Percentiles rank a stretch among this genome's conserved stretches.
Conservation (phyloP, 1,140 invertebrate species). For the Tetramorium alpestre region DNA sequence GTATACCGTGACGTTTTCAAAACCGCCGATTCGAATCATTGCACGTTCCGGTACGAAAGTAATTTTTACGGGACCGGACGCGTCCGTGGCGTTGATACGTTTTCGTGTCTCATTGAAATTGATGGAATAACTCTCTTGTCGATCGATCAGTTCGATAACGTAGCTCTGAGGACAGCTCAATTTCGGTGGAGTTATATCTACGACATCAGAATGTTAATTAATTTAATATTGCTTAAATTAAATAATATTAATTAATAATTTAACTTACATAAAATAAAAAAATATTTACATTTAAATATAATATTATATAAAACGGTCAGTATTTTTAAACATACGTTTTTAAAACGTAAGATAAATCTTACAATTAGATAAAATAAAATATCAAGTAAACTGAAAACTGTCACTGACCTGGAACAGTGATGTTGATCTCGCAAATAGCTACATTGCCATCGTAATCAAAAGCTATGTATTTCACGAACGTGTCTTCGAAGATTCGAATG, state of each 20-base stretch:
- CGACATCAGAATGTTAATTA: conserved; percentile 53
- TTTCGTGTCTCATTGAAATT: conserved; percentile 97
- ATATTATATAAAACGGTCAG: background rate
- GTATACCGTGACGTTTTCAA: conserved; percentile 97
- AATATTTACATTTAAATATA: background rate
- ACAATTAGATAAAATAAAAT: background rate
- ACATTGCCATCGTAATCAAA: conserved; percentile 99
- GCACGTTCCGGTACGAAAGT: conserved; percentile 94
- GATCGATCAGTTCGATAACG: conserved; percentile 95
- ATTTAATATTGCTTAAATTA: conserved; percentile 19
- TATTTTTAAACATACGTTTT: background rate
- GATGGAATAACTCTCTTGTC: conserved; percentile 95
- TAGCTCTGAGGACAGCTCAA: conserved; percentile 98
- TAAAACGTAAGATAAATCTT: background rate
- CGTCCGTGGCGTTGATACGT: conserved; percentile 95
- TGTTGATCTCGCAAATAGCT: conserved; percentile 98
- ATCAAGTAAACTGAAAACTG: background rate
- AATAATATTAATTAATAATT: background rate
- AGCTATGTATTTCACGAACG: conserved; percentile 97
- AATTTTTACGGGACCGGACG: conserved; percentile 94
- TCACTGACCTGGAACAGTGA: conserved; percentile 92
- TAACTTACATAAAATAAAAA: too few relatives aligned
- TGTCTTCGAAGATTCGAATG: conserved; percentile 95
- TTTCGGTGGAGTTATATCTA: conserved; percentile 96
- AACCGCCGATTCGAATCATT: conserved; percentile 94